These are phyloP conservation scores for Heloderma charlesbogerti DNA, from an alignment of 2,113 vertebrate species.

Conservation along the genomic window DNA sequence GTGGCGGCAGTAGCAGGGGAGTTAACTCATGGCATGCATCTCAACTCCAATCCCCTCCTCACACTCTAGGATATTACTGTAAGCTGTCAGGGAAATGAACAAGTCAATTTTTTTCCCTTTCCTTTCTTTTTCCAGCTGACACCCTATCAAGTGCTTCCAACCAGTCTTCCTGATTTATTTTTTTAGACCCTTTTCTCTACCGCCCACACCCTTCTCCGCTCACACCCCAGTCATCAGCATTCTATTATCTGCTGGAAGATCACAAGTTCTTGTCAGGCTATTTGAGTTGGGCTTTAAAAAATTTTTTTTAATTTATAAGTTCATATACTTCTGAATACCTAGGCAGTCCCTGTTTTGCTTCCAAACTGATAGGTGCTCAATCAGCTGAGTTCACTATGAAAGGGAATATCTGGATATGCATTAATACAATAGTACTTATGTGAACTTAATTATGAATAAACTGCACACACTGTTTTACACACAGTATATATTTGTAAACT, in stretches of 20 bases:
- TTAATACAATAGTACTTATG: slow-evolving; percentile 72
- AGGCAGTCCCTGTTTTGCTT: not conserved
- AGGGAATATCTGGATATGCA: slow-evolving; percentile 75
- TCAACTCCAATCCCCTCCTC: not conserved
- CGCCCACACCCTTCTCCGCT: not conserved
- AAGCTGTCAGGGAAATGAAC: not conserved
- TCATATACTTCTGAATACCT: not conserved
- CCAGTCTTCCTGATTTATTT: too few relatives aligned
- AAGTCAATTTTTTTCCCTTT: not conserved
- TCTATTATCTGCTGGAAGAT: not conserved
- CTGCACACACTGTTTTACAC: slow-evolving; percentile 83
- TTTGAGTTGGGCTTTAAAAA: not conserved
- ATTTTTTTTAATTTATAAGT: not conserved
- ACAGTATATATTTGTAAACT: slow-evolving; percentile 84
- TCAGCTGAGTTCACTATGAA: slow-evolving; percentile 51
- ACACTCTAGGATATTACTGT: not conserved
- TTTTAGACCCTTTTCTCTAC: not conserved
- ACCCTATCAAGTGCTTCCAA: not conserved
- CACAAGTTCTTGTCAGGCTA: not conserved
- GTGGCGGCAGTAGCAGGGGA: too few relatives aligned
- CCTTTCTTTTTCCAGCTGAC: not conserved
- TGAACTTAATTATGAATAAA: slow-evolving; percentile 78
- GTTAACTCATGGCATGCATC: not conserved
- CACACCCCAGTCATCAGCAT: not conserved
- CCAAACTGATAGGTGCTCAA: not conserved